A percentile compares a stretch with the other conserved stretches of the same genome.
Conservation (phyloP, 2,113 vertebrate species). For the Cephalopterus ornatus region DNA sequence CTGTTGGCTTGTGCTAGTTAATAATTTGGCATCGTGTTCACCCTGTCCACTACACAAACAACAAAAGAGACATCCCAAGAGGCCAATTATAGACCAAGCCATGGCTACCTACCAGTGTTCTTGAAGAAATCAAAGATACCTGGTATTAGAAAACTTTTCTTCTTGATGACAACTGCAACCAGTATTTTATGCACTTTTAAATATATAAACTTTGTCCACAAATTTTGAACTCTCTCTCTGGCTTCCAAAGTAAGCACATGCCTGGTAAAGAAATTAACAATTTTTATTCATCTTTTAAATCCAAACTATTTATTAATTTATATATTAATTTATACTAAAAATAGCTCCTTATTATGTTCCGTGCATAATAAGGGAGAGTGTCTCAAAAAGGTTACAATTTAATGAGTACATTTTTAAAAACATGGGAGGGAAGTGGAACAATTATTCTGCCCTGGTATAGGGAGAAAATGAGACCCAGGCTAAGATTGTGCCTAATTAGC, state of each 20-base stretch:
- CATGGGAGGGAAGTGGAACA: conserved; percentile 9
- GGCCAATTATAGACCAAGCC: not conserved
- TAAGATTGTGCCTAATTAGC: conserved; percentile 27
- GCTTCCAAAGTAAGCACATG: not conserved
- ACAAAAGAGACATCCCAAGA: not conserved
- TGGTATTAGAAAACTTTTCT: not conserved
- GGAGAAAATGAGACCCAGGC: not conserved
- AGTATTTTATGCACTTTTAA: not conserved
- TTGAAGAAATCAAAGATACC: not conserved
- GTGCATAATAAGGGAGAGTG: conserved; percentile 14
- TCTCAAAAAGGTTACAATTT: conserved; percentile 58
- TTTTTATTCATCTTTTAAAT: not conserved
- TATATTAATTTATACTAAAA: conserved; percentile 15
- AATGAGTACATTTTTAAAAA: conserved; percentile 46
- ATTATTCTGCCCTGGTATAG: not conserved
- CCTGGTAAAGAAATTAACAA: not conserved
- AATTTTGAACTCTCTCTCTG: not conserved
- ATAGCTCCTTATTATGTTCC: not conserved
- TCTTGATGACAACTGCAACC: not conserved
- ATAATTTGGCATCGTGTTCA: not conserved
- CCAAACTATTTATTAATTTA: not conserved
- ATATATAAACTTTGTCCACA: not conserved
- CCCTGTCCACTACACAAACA: not conserved
- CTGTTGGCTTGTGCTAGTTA: not conserved
- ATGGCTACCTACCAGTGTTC: not conserved